These are phyloP conservation scores for Petrolisthes manimaculis DNA, from an alignment of 2,888 invertebrate genomes.

Conservation along the genomic window DNA sequence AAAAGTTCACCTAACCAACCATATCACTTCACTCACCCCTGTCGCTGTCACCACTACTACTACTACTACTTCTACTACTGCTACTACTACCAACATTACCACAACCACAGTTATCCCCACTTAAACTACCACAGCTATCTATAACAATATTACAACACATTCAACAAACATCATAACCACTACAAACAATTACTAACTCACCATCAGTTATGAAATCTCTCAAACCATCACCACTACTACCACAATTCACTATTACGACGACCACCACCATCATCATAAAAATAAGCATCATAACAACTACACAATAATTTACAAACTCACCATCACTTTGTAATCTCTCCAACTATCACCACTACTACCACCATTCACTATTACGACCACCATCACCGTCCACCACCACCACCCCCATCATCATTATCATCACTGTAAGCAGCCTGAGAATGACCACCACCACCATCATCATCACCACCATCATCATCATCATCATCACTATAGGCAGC, in stretches of 20 bases:
- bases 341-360: too few species aligned
- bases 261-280: not conserved
- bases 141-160: not conserved
- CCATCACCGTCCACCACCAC: not conserved
- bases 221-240: not conserved
- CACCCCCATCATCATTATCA: conserved; percentile 4
- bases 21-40: too few species aligned
- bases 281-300: not conserved
- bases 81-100: not conserved
- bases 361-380: too few species aligned
- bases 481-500: not conserved
- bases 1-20: too few species aligned
- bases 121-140: not conserved
- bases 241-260: not conserved
- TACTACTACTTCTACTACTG: not conserved
- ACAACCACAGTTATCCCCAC: not conserved
- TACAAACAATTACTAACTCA: not conserved
- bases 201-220: not conserved
- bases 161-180: not conserved
- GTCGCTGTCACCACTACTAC: not conserved
- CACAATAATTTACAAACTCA: too few species aligned
- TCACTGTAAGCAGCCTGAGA: too few species aligned
- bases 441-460: not conserved
- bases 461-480: not conserved
- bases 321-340: too few species aligned